Percentiles rank a stretch among this genome's conserved stretches.
phyloP scores from a whole-genome alignment of 1,140 invertebrate genomes.

The Microplitis demolitor region DNA sequence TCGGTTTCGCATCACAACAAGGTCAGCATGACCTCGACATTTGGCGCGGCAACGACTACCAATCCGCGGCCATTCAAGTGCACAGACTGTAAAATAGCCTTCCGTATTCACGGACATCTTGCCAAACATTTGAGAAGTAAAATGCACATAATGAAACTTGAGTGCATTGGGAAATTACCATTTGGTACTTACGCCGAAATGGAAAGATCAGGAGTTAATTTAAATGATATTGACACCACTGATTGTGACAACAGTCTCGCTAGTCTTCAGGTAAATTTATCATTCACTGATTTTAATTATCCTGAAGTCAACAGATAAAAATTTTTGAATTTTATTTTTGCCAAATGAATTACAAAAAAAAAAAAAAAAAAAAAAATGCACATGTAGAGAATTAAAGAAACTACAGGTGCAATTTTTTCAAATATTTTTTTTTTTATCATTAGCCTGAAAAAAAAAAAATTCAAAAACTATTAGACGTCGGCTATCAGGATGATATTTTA shows the following conservation, averaged over 20 bases:
- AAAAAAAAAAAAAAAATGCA: not conserved
- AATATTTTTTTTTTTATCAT: no score
- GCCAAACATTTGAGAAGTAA: conserved; percentile 96
- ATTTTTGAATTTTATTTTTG: not conserved
- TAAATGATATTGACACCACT: conserved; percentile 92
- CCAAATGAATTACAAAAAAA: not conserved
- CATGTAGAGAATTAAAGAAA: not conserved
- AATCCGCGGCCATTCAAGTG: conserved; percentile 95
- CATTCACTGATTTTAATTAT: not conserved
- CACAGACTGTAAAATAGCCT: conserved; percentile 93
- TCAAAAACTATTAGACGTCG: no score
- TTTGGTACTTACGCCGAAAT: conserved; percentile 96
- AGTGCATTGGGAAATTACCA: conserved; percentile 89
- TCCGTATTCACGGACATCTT: conserved; percentile 94
- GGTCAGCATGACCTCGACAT: conserved; percentile 83
- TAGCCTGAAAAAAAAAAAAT: no score
- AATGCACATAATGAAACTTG: conserved; percentile 95
- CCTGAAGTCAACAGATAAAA: not conserved
- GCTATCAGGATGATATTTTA: no score
- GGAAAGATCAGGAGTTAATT: conserved; percentile 85
- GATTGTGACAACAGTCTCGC: conserved; percentile 92
- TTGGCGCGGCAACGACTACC: conserved; percentile 80
- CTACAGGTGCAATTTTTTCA: not conserved
- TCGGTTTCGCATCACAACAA: conserved; percentile 91
- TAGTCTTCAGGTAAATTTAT: conserved; percentile 72